These are phyloP conservation scores for Phalanger gymnotis DNA, from an alignment of 2,797 vertebrate genomes.

Conservation along the genomic window DNA sequence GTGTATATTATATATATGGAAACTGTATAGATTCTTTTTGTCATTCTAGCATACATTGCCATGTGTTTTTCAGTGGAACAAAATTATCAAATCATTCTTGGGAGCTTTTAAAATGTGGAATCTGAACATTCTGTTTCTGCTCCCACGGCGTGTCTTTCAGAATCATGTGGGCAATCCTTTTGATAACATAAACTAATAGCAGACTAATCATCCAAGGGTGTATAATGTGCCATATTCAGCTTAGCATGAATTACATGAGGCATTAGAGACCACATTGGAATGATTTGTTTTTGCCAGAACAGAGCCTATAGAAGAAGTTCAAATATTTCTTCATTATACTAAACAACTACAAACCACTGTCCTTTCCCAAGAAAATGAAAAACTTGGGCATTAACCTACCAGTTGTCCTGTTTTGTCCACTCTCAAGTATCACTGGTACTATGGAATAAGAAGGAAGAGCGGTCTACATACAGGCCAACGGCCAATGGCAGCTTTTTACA, in stretches of 20 bases:
- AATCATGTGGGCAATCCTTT: conserved; percentile 27
- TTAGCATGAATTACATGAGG: conserved; percentile 40
- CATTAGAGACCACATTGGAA: conserved; percentile 47
- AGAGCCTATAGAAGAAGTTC: neutral
- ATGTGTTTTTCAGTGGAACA: conserved; percentile 47
- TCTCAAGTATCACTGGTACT: neutral
- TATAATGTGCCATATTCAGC: conserved; percentile 39
- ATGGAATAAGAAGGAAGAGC: neutral
- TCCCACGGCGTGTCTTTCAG: conserved; percentile 10
- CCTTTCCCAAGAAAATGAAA: neutral
- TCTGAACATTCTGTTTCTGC: conserved; percentile 32
- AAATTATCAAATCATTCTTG: conserved; percentile 57
- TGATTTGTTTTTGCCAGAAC: conserved; percentile 35
- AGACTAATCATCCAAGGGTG: conserved; percentile 42
- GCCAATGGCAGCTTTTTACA: neutral
- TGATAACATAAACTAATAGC: conserved; percentile 46
- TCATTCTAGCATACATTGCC: neutral
- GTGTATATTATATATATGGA: neutral
- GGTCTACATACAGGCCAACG: neutral
- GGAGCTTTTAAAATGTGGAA: conserved; percentile 66
- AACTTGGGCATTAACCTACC: neutral
- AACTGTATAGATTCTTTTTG: neutral
- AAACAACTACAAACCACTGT: neutral
- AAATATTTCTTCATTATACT: neutral
- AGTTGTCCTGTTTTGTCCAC: neutral